Evolutionary conservation across 1,140 invertebrate species (phyloP), one percentile per base, ranked within the genome.

Genomic region (Pogonomyrmex californicus): DNA sequence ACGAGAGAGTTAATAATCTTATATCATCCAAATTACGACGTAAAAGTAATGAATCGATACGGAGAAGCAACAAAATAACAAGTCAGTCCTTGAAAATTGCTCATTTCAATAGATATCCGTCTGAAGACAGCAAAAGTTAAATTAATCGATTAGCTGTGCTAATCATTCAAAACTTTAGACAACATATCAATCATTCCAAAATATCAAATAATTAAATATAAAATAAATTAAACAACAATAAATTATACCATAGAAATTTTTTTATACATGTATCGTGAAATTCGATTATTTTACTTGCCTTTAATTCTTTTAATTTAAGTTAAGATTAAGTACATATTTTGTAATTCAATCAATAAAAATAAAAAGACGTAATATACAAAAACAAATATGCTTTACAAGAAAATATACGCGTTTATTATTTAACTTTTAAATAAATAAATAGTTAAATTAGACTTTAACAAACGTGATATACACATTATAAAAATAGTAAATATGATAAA

Each of bases 231-330:
- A 30, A 47, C 17, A 44, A 5, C 5, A 1, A 41, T 38, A 68
- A 62, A 36, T 60, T 60, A 30, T 33, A 49, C 7, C 1, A 6
- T 1, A 14, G 23, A 71, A 33, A 49, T 49, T 47, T 49, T 65
- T 38, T 70, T 49, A 14, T 47, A 2, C 3, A 17, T 12, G 30
- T 38, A 12, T 47, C 10, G 30, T 5, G 7, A 49, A 47, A 0
- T 70, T 49, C 14, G 5, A 10, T 47, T 38, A 44, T 41, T 44
- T 12, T 12, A 17, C 9, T 1, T 7, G 33, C 58, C 36, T 30
- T 58, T 75, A 58, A 58, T 10, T 75, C 10, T 68, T 49, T 33
- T 33, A 68, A 68, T 2, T n/a, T 68, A 30, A n/a, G 47, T 33
- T 14, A 70, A 70, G 23, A 70, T 70, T 33, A 14, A 14, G 4